These are phyloP conservation scores for Etheostoma nigrum DNA, from an alignment of 2,797 vertebrate genomes.

Conservation along the genomic window DNA sequence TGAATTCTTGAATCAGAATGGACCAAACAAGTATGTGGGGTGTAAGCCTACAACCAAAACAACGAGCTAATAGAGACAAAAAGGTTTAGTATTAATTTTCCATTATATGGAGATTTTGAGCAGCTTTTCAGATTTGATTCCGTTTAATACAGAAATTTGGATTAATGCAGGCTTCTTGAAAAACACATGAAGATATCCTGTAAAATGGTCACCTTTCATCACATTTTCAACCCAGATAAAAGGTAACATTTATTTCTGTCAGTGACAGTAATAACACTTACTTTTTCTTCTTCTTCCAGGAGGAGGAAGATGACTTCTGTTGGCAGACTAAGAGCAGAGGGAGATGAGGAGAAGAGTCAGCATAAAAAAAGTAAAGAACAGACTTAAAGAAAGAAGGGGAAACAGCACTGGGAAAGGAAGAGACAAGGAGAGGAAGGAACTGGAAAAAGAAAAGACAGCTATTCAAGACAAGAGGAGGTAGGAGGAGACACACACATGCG, in stretches of 20 bases:
- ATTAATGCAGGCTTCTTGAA: background rate
- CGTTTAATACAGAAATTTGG: background rate
- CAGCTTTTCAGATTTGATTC: background rate
- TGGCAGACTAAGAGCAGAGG: conserved; percentile 14
- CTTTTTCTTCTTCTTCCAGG: conserved; percentile 1
- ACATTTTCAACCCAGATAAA: conserved; percentile 6
- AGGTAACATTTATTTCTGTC: background rate
- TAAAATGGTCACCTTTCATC: background rate
- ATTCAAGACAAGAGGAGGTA: conserved; percentile 54
- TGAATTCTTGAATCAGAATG: background rate
- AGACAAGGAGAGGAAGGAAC: conserved; percentile 36
- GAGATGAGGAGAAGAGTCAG: background rate
- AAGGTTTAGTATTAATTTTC: background rate
- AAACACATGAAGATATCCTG: background rate
- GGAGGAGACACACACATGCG: conserved; percentile 36
- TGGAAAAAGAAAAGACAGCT: conserved; percentile 21
- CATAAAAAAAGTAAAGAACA: background rate
- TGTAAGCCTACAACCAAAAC: background rate
- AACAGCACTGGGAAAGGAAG: conserved; percentile 24
- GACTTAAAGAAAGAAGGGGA: conserved; percentile 15
- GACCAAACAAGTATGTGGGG: background rate
- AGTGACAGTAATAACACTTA: conserved; percentile 1
- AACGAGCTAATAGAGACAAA: background rate
- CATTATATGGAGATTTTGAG: background rate
- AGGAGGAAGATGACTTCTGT: background rate